Base-by-base conservation (phyloP, 2,797 vertebrate species). In the Melanotaenia boesemani region DNA sequence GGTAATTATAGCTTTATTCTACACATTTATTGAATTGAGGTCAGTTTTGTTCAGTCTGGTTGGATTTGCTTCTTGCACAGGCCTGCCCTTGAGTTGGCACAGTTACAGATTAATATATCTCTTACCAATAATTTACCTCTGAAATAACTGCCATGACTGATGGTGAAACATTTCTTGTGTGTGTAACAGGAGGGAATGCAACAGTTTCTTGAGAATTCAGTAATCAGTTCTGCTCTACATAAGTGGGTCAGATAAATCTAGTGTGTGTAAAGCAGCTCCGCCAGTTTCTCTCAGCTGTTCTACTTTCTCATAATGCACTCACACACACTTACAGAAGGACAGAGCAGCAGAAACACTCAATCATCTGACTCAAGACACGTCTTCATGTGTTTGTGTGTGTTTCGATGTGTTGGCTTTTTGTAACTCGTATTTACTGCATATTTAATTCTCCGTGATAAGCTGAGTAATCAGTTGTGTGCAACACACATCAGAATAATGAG, bases 41-140 rank as follows among this genome's bases (percentile, higher is more conserved):
- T 46, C 5, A 66, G 12, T 44, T 63, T 1, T 41, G 11, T 67
- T 39, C 6, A 3, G 0, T 62, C 13, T 41, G 34, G 9, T 18
- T 66, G 68, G 28, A 54, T 22, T 18, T 62, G 1, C 44, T 34
- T 32, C 28, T 44, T 70, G 62, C 62, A 15, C 15, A 12, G 34
- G 58, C 24, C 67, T 87, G 77, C 41, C 80, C 82, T 81, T 77
- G 80, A 75, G 54, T 83, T 6, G 48, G 65, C 70, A 61, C 57
- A 24, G 91, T 92, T 92, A 88, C 8, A 86, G 72, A 91, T 92
- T 91, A 90, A 90, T 87, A 46, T 70, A 57, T 62, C 71, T 28
- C 56, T 83, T 62, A 77, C 34, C 75, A 94, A 93, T 94, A 84
- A 91, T 91, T 92, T 32, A 94, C 91, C 65, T 13, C 61, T 2